phyloP scores from a whole-genome alignment of 2,797 vertebrate species.

The Pantherophis alleghaniensis region DNA sequence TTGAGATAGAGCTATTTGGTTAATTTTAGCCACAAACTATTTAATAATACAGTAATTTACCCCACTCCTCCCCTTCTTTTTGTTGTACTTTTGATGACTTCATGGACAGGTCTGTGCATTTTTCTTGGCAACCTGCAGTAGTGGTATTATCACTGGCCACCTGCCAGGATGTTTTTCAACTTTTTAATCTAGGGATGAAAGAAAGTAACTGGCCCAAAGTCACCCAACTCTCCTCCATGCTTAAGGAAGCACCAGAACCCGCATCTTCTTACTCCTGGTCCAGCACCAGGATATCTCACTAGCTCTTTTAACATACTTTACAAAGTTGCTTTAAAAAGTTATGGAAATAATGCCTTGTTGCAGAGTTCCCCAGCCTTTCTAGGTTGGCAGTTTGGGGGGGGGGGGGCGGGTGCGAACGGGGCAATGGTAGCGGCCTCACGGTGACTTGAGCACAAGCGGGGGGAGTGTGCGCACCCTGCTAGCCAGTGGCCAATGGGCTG shows the following conservation, averaged over 20 bases:
- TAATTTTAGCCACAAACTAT: background rate
- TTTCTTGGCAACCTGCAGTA: background rate
- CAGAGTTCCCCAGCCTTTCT: no score
- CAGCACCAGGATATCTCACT: background rate
- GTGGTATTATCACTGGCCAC: background rate
- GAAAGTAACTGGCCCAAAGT: background rate
- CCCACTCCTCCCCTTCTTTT: background rate
- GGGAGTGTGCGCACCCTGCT: no score
- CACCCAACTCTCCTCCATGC: background rate
- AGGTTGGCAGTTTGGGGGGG: no score
- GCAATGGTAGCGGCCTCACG: accelerated
- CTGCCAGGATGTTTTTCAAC: background rate
- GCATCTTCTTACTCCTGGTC: background rate
- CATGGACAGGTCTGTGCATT: background rate
- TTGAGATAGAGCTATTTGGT: background rate
- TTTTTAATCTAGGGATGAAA: background rate
- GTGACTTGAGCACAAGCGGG: no score
- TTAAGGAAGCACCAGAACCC: background rate
- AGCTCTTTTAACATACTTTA: background rate
- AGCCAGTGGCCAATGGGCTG: no score
- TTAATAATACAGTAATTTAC: background rate
- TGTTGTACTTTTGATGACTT: background rate
- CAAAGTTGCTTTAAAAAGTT: background rate
- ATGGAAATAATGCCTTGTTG: background rate
- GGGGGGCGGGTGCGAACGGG: no score